Conservation (phyloP, 2,888 invertebrate genomes). For the Eupeodes luniger region DNA sequence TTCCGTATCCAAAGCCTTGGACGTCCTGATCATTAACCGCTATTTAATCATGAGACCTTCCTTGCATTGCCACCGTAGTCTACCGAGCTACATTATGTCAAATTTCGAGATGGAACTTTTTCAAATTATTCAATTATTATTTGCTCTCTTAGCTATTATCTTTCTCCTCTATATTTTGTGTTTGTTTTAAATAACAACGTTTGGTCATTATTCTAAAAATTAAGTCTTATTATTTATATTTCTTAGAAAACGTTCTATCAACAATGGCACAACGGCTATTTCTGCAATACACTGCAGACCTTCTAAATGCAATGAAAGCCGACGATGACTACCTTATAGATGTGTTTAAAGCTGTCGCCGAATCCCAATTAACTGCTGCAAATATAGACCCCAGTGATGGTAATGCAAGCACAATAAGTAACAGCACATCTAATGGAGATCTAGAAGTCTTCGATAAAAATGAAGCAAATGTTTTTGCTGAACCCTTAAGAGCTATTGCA, state of each 20-base stretch:
- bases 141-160: too few relatives aligned
- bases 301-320: constrained; percentile 70
- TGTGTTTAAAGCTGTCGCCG: constrained; percentile 79
- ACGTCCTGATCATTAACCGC: too few relatives aligned
- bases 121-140: too few relatives aligned
- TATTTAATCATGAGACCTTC: too few relatives aligned
- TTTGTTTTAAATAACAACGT: not conserved
- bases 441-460: constrained; percentile 81
- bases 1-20: too few relatives aligned
- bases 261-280: constrained; percentile 79
- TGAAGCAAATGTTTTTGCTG: constrained; percentile 82
- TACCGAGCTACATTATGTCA: too few relatives aligned
- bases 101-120: too few relatives aligned
- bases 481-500: constrained; percentile 79
- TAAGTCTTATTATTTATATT: constrained; percentile 13
- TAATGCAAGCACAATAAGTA: constrained; percentile 50
- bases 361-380: constrained; percentile 65
- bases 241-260: constrained; percentile 77
- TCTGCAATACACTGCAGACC: constrained; percentile 77
- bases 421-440: constrained; percentile 56
- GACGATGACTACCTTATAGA: constrained; percentile 78
- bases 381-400: constrained; percentile 73
- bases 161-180: too few relatives aligned
- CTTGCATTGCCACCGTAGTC: too few relatives aligned
- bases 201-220: not conserved